Evolutionary conservation across 1,140 invertebrate genomes (phyloP).

Genomic region (Battus philenor): DNA sequence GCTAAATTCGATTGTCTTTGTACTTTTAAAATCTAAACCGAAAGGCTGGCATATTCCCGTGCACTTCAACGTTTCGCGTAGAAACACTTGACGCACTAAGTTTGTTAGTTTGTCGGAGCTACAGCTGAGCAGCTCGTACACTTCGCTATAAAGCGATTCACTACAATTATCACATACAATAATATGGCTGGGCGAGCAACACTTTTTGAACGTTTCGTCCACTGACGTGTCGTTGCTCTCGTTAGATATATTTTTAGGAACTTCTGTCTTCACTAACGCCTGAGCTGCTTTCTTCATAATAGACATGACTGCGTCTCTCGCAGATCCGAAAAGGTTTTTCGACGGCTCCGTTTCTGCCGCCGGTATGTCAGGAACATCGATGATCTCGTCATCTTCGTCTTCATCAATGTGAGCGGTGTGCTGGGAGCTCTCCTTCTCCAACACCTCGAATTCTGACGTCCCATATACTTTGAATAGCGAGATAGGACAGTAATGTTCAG

Average conservation of each 20-base stretch:
- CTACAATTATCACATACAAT: conserved; percentile 84
- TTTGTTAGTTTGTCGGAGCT: conserved; percentile 74
- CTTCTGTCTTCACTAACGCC: conserved; percentile 83
- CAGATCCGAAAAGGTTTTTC: conserved; percentile 88
- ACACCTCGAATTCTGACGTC: conserved; percentile 92
- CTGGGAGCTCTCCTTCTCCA: conserved; percentile 84
- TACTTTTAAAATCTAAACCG: conserved; percentile 79
- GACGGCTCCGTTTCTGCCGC: conserved; percentile 67
- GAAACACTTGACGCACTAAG: conserved; percentile 75
- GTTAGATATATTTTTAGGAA: conserved; percentile 73
- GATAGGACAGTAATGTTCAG: conserved; percentile 98
- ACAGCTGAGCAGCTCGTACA: conserved; percentile 83
- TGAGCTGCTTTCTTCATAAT: conserved; percentile 93
- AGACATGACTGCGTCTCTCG: conserved; percentile 89
- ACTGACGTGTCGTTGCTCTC: conserved; percentile 60
- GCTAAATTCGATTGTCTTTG: conserved; percentile 65
- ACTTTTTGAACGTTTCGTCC: conserved; percentile 73
- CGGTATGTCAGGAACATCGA: conserved; percentile 67
- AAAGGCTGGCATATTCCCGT: conserved; percentile 76
- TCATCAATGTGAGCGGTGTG: conserved; percentile 78
- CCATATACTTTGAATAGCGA: conserved; percentile 94
- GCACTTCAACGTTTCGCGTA: conserved; percentile 76
- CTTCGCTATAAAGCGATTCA: conserved; percentile 79
- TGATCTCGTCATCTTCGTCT: conserved; percentile 80
- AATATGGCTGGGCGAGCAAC: conserved; percentile 80